A percentile compares a stretch with the other conserved stretches of the same genome.
Evolutionary conservation across 2,113 vertebrate genomes (phyloP).

Genomic region (Bufo gargarizans): DNA sequence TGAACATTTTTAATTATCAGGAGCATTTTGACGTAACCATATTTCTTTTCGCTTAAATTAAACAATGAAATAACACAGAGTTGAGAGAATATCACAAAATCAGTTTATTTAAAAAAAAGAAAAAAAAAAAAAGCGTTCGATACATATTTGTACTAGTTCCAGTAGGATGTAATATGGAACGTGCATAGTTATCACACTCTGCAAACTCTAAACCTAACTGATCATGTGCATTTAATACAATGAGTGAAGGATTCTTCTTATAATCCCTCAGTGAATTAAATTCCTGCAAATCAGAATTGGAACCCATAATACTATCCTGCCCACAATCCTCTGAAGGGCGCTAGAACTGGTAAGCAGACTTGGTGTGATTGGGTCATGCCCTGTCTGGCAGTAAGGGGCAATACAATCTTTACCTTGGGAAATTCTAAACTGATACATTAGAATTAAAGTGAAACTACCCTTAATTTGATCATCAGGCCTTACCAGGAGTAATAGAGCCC

Average conservation of each 20-base stretch:
- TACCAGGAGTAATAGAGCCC: background rate
- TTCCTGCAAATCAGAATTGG: conserved; percentile 15
- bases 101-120: conserved; percentile 48
- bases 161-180: conserved; percentile 47
- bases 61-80: background rate
- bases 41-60: background rate
- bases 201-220: conserved; percentile 47
- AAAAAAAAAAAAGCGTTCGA: conserved; percentile 30
- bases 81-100: conserved; percentile 28
- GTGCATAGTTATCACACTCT: conserved; percentile 43
- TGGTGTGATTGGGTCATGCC: conserved; percentile 5
- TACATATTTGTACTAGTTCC: conserved; percentile 35
- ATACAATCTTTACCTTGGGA: background rate
- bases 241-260: conserved; percentile 1
- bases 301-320: conserved; percentile 16
- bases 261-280: background rate
- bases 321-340: conserved; percentile 19
- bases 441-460: background rate
- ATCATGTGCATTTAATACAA: conserved; percentile 35
- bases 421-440: background rate
- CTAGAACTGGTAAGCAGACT: background rate
- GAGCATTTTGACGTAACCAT: background rate
- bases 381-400: conserved; percentile 12
- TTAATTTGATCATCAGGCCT: background rate
- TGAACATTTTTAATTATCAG: no score